phyloP scores from a whole-genome alignment of 2,888 invertebrate species.

The Teleiodes luculella region DNA sequence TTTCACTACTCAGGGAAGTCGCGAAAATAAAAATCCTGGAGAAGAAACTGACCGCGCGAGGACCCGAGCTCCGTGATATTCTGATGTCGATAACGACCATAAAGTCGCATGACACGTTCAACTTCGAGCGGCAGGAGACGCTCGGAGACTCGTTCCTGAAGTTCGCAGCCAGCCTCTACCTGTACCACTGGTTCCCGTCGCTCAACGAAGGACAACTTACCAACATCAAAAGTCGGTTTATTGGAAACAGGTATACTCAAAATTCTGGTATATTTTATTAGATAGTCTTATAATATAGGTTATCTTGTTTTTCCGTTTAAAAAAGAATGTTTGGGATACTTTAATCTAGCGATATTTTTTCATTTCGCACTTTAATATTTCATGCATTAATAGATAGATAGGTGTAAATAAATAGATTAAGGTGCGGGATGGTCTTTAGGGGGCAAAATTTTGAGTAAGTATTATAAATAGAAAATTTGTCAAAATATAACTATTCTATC shows the following conservation, averaged over 20 bases:
- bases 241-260: constrained; percentile 86
- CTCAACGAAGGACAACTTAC: constrained; percentile 90
- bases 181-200: constrained; percentile 83
- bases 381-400: too few species aligned
- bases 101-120: constrained; percentile 85
- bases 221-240: constrained; percentile 82
- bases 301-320: too few species aligned
- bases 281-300: too few species aligned
- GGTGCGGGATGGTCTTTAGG: too few species aligned
- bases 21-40: neutral
- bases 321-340: too few species aligned
- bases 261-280: neutral
- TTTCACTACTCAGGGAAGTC: neutral
- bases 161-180: constrained; percentile 84
- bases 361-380: too few species aligned
- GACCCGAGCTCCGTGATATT: constrained; percentile 70
- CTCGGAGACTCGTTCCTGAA: constrained; percentile 95
- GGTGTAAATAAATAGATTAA: too few species aligned
- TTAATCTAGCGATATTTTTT: too few species aligned
- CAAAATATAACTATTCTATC: too few species aligned
- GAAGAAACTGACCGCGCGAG: constrained; percentile 35
- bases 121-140: constrained; percentile 90
- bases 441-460: too few species aligned
- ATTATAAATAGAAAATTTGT: too few species aligned
- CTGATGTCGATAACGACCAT: constrained; percentile 84